phyloP scores from a whole-genome alignment of 2,113 vertebrate species.

The Pan troglodytes region NHGRI_mPanTro3-v2.1_pri NC_086015.1:188049001-188049500 shows the following conservation, averaged over 20 bases:
- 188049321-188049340: background rate
- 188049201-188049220: too few species aligned
- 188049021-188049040: too few species aligned
- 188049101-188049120: too few species aligned
- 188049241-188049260: background rate
- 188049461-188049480: background rate
- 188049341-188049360: background rate
- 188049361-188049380: background rate
- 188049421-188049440: conserved; percentile 23
- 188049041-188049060: too few species aligned
- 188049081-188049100: too few species aligned
- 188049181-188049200: too few species aligned
- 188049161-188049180: too few species aligned
- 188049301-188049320: background rate
- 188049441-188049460: background rate
- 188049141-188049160: too few species aligned
- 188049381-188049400: background rate
- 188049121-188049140: too few species aligned
- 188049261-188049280: conserved; percentile 1
- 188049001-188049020: too few species aligned
- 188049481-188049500: background rate
- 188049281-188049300: background rate
- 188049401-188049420: background rate
- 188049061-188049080: too few species aligned
- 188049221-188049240: background rate